These are phyloP conservation scores for Eupithecia subumbrata DNA, from an alignment of 2,888 invertebrate species.

Conservation along the genomic window DNA sequence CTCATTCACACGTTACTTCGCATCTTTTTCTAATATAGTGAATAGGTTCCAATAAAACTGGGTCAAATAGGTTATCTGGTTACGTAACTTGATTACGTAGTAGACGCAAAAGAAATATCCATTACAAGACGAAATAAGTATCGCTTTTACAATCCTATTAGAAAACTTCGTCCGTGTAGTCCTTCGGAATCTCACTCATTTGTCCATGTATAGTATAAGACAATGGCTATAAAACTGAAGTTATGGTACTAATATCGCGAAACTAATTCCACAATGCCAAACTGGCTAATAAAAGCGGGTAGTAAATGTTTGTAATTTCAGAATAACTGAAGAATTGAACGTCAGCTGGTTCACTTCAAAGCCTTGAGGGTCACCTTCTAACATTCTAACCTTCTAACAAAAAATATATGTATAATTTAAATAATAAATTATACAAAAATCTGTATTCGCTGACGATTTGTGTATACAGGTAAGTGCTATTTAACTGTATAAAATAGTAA, in stretches of 20 bases:
- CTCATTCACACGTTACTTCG: too few species aligned
- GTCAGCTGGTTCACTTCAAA: conserved; percentile 23
- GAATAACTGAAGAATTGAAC: conserved; percentile 11
- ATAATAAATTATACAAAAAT: too few species aligned
- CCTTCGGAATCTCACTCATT: conserved; percentile 32
- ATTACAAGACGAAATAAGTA: background rate
- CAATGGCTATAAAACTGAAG: conserved; percentile 46
- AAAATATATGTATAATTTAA: background rate
- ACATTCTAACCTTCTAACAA: background rate
- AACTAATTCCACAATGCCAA: conserved; percentile 44
- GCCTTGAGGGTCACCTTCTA: background rate
- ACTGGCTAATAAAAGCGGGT: conserved; percentile 43
- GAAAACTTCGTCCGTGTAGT: conserved; percentile 19
- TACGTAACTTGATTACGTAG: background rate
- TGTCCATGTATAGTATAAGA: conserved; percentile 39
- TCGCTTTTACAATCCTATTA: conserved; percentile 2
- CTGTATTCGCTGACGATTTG: too few species aligned
- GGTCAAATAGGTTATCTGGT: background rate
- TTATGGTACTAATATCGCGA: conserved; percentile 44
- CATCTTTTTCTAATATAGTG: background rate
- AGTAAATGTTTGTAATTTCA: conserved; percentile 47
- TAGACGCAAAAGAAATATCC: background rate
- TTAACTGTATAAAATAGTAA: too few species aligned
- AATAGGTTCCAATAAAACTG: background rate
- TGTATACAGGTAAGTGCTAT: too few species aligned